A percentile compares a stretch with the other conserved stretches of the same genome.
Conservation (phyloP, 2,888 invertebrate genomes). For the Antheraea assamensis region DNA sequence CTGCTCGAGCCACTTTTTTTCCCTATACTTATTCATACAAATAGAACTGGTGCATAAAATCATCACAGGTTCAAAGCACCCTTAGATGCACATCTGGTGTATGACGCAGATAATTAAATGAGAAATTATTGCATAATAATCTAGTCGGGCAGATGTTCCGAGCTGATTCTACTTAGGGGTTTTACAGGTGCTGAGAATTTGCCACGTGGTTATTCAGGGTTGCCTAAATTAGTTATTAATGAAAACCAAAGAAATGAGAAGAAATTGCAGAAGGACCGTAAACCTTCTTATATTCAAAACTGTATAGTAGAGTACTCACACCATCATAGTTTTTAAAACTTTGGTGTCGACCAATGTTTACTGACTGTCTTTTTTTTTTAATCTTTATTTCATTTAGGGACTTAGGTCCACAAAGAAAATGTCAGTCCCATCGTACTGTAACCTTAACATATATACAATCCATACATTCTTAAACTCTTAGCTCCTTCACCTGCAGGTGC, state of each 20-base stretch:
- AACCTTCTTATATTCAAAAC: not conserved
- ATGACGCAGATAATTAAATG: conserved; percentile 60
- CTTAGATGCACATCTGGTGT: conserved; percentile 63
- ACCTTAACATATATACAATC: no score
- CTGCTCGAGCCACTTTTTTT: conserved; percentile 18
- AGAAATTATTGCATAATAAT: conserved; percentile 75
- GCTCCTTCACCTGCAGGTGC: no score
- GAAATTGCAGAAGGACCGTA: not conserved
- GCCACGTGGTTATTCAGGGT: conserved; percentile 67
- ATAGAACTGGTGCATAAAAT: conserved; percentile 45
- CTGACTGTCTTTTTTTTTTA: no score
- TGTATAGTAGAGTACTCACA: not conserved
- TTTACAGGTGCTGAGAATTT: conserved; percentile 67
- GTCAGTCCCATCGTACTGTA: no score
- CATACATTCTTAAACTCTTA: no score
- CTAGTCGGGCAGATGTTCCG: conserved; percentile 69
- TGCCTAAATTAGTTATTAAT: conserved; percentile 31
- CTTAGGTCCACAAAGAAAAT: no score
- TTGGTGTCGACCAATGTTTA: not conserved
- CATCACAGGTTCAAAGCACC: conserved; percentile 63
- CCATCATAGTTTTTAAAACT: not conserved
- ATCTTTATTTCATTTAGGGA: no score
- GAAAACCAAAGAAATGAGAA: not conserved
- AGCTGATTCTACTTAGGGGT: conserved; percentile 71
- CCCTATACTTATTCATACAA: conserved; percentile 4